A percentile compares a stretch with the other conserved stretches of the same genome.
Conservation (phyloP, 1,140 invertebrate genomes). For the Mylabris phalerata region DNA sequence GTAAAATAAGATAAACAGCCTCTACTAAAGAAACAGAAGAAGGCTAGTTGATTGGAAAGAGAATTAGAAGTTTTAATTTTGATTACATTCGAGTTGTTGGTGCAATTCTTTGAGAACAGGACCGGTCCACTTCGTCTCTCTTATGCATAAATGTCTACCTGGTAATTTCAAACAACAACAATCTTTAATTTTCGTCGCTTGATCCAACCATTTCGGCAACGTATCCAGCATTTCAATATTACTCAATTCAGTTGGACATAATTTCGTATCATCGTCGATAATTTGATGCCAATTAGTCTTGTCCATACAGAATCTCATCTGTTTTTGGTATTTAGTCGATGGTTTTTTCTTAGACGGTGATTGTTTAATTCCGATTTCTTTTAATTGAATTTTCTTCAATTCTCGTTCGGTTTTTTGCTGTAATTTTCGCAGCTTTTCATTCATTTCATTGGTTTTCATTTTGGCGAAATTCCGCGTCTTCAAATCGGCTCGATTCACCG, state of each 20-base stretch:
- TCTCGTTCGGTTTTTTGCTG: conserved; percentile 43
- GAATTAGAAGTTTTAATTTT: neutral
- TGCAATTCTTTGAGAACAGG: conserved; percentile 51
- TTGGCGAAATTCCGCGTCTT: conserved; percentile 45
- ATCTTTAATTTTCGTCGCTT: conserved; percentile 30
- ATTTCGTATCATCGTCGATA: conserved; percentile 30
- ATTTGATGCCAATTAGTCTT: conserved; percentile 47
- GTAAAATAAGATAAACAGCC: neutral
- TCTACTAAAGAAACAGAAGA: neutral
- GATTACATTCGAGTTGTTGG: conserved; percentile 42
- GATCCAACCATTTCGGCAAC: conserved; percentile 36
- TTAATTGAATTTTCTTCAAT: conserved; percentile 31
- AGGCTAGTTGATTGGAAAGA: neutral
- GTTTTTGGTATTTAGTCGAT: no score
- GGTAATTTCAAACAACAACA: conserved; percentile 24
- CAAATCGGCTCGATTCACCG: conserved; percentile 37
- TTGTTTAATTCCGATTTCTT: conserved; percentile 43
- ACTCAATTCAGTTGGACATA: neutral
- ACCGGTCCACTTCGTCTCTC: conserved; percentile 56
- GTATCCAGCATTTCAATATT: conserved; percentile 34
- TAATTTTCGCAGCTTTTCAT: conserved; percentile 42
- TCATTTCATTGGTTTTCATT: conserved; percentile 42
- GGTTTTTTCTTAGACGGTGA: no score
- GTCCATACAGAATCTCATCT: conserved; percentile 43
- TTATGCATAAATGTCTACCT: conserved; percentile 45